phyloP scores from a whole-genome alignment of 2,113 vertebrate genomes.

The Motacilla alba region DNA sequence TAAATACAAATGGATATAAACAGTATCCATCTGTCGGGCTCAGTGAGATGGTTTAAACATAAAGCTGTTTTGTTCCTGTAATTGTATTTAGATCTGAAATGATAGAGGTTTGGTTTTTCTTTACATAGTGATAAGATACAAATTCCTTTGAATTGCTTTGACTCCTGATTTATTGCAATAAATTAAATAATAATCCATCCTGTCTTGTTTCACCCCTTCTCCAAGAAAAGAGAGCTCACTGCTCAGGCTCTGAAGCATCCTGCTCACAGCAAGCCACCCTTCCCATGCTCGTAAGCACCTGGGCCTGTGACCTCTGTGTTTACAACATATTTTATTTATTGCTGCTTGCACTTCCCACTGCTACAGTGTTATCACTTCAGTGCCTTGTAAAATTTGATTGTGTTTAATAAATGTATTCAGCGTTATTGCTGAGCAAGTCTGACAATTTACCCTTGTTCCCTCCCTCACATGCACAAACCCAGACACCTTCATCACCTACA shows the following conservation, averaged over 20 bases:
- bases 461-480: neutral
- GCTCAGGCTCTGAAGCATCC: neutral
- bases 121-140: constrained; percentile 46
- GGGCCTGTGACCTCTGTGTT: constrained; percentile 66
- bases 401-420: constrained; percentile 58
- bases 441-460: neutral
- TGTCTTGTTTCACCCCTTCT: neutral
- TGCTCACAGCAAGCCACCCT: constrained; percentile 19
- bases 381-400: constrained; percentile 71
- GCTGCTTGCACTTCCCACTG: constrained; percentile 23
- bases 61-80: constrained; percentile 65
- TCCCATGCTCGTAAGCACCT: constrained; percentile 35
- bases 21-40: constrained; percentile 56
- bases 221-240: neutral
- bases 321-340: constrained; percentile 70
- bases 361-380: constrained; percentile 55
- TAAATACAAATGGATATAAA: constrained; percentile 70
- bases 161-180: constrained; percentile 63
- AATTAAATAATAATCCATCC: constrained; percentile 64
- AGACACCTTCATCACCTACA: neutral
- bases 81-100: constrained; percentile 69
- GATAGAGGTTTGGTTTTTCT: constrained; percentile 64
- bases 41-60: constrained; percentile 33
- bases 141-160: constrained; percentile 62
- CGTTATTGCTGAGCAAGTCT: neutral